Base-by-base conservation (phyloP, 2,797 vertebrate species). In the Neosilurus mollespiculum region DNA sequence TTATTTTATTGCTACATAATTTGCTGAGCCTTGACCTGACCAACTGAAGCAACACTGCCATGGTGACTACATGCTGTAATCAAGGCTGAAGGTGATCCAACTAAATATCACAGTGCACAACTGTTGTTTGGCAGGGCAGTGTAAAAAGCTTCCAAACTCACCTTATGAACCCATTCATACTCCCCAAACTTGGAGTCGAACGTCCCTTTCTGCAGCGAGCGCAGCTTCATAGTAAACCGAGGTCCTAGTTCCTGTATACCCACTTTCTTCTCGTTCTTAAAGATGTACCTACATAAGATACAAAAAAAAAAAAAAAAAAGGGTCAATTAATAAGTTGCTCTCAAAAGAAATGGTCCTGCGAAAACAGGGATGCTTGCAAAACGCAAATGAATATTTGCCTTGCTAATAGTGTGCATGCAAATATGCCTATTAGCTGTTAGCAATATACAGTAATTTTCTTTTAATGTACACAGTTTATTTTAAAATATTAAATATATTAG, bases 121-220 rank as follows among this genome's bases (percentile, higher is more conserved):
- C 43, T 5, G 43, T 43, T 43, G 43, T 43, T 43, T 43, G 4
- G 8, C 43, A 43, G 43, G 43, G 43, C 43, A 43, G 43, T 18
- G 51, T 0, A 18, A 9, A 54, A 53, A 30, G 14, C 10, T 43
- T 59, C 2, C 11, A 12, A n/a, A 87, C 94, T 91, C 92, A 99
- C 98, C 97, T 99, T 99, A 89, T 98, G 96, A 88, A 99, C 94
- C 98, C 98, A 99, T 91, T 99, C 98, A 54, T 98, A 99, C 83
- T 99, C 98, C 73, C 98, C 98, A 85, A 96, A 99, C 91, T 98
- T 99, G 66, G 98, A 99, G 93, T 99, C 97, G 88, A 99, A 99
- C 6, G 98, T 98, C 89, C 98, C 98, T 92, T 98, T 99, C 87
- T 99, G 98, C 87, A 99, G 95, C 56, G 98, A 99, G 84, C 97